Conservation (phyloP, 2,888 invertebrate genomes). For the Yponomeuta malinellus region DNA sequence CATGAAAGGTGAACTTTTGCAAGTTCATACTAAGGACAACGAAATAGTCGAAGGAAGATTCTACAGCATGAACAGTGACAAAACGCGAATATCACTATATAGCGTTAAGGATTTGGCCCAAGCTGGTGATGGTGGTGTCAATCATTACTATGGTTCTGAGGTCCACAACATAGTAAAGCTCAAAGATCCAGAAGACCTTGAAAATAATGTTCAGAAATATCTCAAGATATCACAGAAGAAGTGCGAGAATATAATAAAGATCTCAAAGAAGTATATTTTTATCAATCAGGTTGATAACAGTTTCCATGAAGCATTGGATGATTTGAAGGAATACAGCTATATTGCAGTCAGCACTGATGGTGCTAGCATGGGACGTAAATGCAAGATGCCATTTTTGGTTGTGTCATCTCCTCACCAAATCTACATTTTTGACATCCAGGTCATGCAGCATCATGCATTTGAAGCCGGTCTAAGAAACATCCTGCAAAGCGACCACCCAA, state of each 20-base stretch:
- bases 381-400: constrained; percentile 65
- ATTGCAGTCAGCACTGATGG: constrained; percentile 63
- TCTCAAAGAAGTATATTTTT: constrained; percentile 58
- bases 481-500: constrained; percentile 57
- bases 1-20: constrained; percentile 66
- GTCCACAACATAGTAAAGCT: constrained; percentile 60
- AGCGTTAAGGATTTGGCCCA: constrained; percentile 56
- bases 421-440: constrained; percentile 69
- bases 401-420: constrained; percentile 62
- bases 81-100: constrained; percentile 62
- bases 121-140: constrained; percentile 48
- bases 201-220: constrained; percentile 29
- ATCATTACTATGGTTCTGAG: constrained; percentile 61
- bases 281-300: constrained; percentile 65
- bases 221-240: constrained; percentile 60
- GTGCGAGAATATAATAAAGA: constrained; percentile 56
- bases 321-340: constrained; percentile 49
- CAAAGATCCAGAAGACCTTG: constrained; percentile 41
- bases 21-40: constrained; percentile 62
- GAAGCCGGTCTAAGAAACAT: constrained; percentile 66
- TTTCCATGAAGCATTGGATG: constrained; percentile 58
- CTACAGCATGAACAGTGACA: constrained; percentile 60
- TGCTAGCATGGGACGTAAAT: constrained; percentile 67
- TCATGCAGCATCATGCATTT: constrained; percentile 66
- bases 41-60: constrained; percentile 64